Evolutionary conservation across 2,113 vertebrate species (phyloP).

Genomic region (Chlorodrepanis virens): DNA sequence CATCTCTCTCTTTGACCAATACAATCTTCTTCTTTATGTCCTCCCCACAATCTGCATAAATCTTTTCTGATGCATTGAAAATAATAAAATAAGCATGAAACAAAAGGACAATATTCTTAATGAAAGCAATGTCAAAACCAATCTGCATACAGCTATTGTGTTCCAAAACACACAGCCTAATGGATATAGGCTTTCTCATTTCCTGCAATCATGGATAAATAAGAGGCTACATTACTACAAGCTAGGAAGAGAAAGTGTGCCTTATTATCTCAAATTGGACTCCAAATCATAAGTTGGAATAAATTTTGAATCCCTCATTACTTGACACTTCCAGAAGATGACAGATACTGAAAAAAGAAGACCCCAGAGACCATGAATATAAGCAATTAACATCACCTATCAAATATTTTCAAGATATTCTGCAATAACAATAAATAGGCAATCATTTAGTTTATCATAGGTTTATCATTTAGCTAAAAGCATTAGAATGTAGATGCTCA

Average conservation of each 20-base stretch:
- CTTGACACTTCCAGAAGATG: not conserved
- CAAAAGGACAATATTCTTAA: not conserved
- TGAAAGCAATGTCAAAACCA: not conserved
- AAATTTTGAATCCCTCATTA: not conserved
- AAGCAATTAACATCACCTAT: not conserved
- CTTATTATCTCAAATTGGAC: not conserved
- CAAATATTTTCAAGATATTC: constrained; percentile 7
- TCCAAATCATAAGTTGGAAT: not conserved
- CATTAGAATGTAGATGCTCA: not conserved
- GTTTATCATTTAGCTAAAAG: not conserved
- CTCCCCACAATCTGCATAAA: not conserved
- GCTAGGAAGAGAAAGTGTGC: not conserved
- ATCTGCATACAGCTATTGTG: not conserved
- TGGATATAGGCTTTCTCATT: constrained; percentile 13
- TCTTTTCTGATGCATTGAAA: not conserved
- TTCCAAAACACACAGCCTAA: not conserved
- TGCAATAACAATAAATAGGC: not conserved
- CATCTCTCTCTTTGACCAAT: not conserved
- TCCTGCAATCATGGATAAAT: not conserved
- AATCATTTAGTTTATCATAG: not conserved
- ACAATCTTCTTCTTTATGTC: not conserved
- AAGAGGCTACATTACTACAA: not conserved
- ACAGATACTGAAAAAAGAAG: not conserved
- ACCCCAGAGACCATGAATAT: not conserved
- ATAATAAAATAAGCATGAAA: not conserved